phyloP scores from a whole-genome alignment of 2,888 invertebrate genomes.

The Hyposoter dolosus region DNA sequence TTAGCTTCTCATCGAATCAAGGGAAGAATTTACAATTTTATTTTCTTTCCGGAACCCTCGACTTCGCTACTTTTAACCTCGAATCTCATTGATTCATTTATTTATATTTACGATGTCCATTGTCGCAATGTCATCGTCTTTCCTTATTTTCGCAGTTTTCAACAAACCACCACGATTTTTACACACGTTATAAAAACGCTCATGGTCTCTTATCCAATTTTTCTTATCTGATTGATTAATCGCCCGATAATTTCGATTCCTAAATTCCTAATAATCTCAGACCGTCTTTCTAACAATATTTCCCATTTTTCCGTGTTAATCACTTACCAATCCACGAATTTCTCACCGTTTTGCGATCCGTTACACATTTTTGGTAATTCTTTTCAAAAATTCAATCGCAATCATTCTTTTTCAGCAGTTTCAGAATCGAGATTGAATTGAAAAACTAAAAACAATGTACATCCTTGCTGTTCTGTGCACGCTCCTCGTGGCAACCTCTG shows the following conservation, averaged over 20 bases:
- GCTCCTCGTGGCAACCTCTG: slow-evolving; percentile 85
- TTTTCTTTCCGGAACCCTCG: not conserved
- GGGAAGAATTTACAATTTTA: not conserved
- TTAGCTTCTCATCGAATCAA: not conserved
- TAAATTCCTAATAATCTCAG: not conserved
- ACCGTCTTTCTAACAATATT: not conserved
- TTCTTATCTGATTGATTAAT: not conserved
- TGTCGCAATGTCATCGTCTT: not conserved
- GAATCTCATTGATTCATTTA: not conserved
- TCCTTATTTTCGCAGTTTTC: not conserved
- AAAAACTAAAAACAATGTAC: slow-evolving; percentile 48
- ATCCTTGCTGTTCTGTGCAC: slow-evolving; percentile 85
- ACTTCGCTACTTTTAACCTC: not conserved
- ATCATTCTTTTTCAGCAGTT: not conserved
- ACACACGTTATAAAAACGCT: not conserved
- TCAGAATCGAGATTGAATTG: slow-evolving; percentile 15
- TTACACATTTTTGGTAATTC: not conserved
- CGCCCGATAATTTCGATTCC: not conserved
- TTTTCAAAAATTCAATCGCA: not conserved
- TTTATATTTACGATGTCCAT: not conserved
- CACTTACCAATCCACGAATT: not conserved
- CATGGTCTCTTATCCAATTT: not conserved
- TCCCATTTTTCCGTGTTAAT: not conserved
- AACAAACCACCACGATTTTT: not conserved
- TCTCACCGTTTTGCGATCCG: not conserved